Conservation (phyloP, 1,140 invertebrate genomes). For the Lasioglossum baleicum region DNA sequence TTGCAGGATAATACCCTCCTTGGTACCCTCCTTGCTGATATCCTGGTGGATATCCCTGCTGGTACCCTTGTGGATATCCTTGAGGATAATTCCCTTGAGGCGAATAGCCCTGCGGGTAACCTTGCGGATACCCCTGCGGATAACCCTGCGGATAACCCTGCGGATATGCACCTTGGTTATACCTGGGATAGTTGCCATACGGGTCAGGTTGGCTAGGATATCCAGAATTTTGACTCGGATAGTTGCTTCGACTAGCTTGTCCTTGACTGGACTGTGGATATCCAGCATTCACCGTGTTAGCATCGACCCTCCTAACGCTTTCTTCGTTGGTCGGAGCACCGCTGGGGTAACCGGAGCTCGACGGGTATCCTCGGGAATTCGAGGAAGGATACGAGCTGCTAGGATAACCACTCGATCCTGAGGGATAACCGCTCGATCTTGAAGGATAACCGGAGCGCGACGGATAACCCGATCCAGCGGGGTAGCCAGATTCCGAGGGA, state of each 20-base stretch:
- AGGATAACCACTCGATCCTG: slow-evolving; percentile 45
- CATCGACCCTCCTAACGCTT: slow-evolving; percentile 42
- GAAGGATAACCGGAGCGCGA: background rate
- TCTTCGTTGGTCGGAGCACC: slow-evolving; percentile 10
- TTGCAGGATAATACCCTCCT: slow-evolving; percentile 51
- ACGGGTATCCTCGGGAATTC: background rate
- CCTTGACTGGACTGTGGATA: slow-evolving; percentile 36
- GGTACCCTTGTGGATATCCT: slow-evolving; percentile 43
- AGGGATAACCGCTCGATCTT: slow-evolving; percentile 55
- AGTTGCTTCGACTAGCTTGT: too few species aligned
- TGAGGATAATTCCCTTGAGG: slow-evolving; percentile 47
- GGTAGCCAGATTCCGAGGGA: too few species aligned
- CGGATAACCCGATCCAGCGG: too few species aligned
- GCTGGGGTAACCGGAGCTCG: slow-evolving; percentile 33
- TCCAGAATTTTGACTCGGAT: slow-evolving; percentile 37
- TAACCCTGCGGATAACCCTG: too few species aligned
- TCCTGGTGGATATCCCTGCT: slow-evolving; percentile 11
- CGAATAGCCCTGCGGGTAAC: slow-evolving; percentile 54
- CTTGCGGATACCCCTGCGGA: slow-evolving; percentile 38
- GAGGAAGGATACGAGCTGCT: background rate
- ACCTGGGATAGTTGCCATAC: too few species aligned
- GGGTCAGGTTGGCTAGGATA: slow-evolving; percentile 48
- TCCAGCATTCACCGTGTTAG: slow-evolving; percentile 57
- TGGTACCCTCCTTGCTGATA: slow-evolving; percentile 54
- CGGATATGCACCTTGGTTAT: too few species aligned